phyloP scores from a whole-genome alignment of 2,113 vertebrate species.

The Tetrao urogallus region DNA sequence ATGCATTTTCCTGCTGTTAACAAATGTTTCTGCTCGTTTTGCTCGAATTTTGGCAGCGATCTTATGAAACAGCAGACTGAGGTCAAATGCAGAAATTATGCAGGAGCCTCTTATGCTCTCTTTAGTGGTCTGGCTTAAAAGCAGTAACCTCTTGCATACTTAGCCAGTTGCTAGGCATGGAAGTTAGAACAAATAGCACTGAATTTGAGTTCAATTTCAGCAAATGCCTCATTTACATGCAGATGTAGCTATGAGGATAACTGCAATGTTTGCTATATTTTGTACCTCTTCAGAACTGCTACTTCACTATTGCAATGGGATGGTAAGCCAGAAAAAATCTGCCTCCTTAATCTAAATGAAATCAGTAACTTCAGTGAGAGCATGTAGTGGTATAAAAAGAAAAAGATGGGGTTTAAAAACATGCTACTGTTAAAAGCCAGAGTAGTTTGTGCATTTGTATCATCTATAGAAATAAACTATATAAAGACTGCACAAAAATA shows the following conservation, averaged over 20 bases:
- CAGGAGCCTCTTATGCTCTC: not conserved
- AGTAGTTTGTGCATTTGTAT: not conserved
- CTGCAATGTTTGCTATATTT: conserved; percentile 14
- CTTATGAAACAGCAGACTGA: not conserved
- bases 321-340: not conserved
- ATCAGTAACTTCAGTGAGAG: not conserved
- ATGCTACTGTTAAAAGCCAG: not conserved
- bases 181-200: conserved; percentile 1
- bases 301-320: not conserved
- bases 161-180: not conserved
- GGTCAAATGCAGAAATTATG: conserved; percentile 21
- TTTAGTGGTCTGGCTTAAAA: conserved; percentile 24
- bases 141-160: not conserved
- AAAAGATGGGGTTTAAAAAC: not conserved
- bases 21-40: conserved; percentile 10
- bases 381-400: not conserved
- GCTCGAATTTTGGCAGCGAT: conserved; percentile 4
- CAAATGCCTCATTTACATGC: conserved; percentile 41
- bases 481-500: not conserved
- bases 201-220: conserved; percentile 15
- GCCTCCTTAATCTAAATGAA: not conserved
- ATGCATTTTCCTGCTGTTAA: conserved; percentile 19
- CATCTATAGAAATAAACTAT: not conserved
- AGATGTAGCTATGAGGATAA: not conserved
- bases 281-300: conserved; percentile 18